phyloP scores from a whole-genome alignment of 2,797 vertebrate genomes.

The Sitta carolinensis region DNA sequence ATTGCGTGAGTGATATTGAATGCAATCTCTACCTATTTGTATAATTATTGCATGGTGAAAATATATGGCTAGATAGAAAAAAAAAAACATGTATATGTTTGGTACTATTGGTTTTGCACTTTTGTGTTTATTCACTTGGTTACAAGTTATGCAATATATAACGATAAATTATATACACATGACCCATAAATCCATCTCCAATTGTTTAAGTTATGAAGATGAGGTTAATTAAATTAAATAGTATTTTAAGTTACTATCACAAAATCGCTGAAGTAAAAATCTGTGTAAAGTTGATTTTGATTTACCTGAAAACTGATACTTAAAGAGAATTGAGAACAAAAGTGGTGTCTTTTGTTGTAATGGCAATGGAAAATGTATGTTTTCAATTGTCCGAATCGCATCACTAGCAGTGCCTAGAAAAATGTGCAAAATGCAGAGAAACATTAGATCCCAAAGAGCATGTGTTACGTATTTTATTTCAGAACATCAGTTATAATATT shows the following conservation, averaged over 20 bases:
- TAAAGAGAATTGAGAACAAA: neutral
- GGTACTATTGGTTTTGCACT: neutral
- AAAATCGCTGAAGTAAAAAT: neutral
- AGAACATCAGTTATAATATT: neutral
- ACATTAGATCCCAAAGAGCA: neutral
- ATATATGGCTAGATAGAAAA: neutral
- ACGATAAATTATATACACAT: neutral
- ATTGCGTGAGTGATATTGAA: neutral
- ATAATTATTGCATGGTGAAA: neutral
- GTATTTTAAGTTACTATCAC: neutral
- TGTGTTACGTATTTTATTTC: neutral
- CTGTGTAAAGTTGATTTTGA: neutral
- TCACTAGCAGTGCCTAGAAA: neutral
- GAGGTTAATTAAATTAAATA: neutral
- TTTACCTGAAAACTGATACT: neutral
- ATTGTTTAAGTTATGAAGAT: neutral
- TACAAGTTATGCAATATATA: neutral
- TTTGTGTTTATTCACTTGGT: neutral
- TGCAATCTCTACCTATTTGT: neutral
- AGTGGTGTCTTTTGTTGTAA: neutral
- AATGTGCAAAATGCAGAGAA: neutral
- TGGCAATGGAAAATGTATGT: neutral
- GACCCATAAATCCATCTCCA: neutral
- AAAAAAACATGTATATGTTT: rapidly evolving
- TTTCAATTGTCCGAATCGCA: neutral